Base-by-base conservation (phyloP, 92 coral and sea anemone genomes). In the Palythoa grandis region DNA sequence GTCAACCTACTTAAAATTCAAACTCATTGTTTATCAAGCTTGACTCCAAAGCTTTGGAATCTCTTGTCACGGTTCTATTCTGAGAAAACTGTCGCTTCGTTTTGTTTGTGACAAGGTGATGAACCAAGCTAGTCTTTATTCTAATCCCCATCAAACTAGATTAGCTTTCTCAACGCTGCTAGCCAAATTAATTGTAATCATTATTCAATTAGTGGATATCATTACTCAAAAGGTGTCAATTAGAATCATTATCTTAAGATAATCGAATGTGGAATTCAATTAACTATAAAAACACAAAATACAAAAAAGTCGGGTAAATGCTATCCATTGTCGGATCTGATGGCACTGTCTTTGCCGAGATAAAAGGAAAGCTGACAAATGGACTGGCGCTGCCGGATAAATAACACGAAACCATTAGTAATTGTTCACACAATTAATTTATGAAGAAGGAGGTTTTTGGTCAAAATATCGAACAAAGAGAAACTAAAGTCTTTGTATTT, bases 241-340 rank as follows among this genome's bases (percentile, higher is more conserved):
- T 96, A 92, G 89, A 92, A 89, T 96, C 94, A 96, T 96, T 94
- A 95, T 92, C 95, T 90, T 78, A 57, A 94, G 95, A 96, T 96
- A 89, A 94, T 96, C 98, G 96, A 90, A 89, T 85, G 89, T 91
- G 98, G 98, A 94, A 96, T 96, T 96, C 98, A 95, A 96, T 96
- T 96, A 94, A 83, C 94, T 89, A 92, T 91, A 88, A 93, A 91
- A 88, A 91, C 91, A 91, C 83, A 91, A 91, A 91, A 87, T 91
- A 91, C 86, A 87, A 82, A 87, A 84, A 91, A 83, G 88, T 91
- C 88, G 61, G 88, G 93, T 87, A 83, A 91, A 88, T 87, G 86
- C 66, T 87, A 87, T 91, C 91, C 93, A 77, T 88, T 91, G 93
- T 91, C 93, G 93, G 93, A 87, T 52, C 76, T 89, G 82, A 67